Evolutionary conservation across 1,140 invertebrate species (phyloP).

Genomic region (Cherax destructor): DNA sequence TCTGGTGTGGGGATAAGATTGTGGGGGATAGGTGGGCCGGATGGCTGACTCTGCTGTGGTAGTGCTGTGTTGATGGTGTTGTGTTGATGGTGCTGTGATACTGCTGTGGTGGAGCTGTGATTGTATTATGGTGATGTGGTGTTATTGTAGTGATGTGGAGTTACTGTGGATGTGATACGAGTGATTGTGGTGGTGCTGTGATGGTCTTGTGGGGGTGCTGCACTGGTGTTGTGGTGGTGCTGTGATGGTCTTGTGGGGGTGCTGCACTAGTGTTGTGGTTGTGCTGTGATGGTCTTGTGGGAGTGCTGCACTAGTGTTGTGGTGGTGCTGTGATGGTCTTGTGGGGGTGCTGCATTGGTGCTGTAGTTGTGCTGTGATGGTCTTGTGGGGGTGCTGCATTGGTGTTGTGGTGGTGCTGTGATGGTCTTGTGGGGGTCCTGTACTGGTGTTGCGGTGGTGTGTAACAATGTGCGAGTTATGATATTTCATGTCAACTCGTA

Average conservation of each 20-base stretch:
- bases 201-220: neutral
- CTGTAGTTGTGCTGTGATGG: too few relatives aligned
- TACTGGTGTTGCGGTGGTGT: too few relatives aligned
- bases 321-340: neutral
- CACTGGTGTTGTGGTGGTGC: neutral
- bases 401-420: too few relatives aligned
- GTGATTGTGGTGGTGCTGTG: neutral
- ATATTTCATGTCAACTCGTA: too few relatives aligned
- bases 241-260: neutral
- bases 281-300: neutral
- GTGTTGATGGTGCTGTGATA: neutral
- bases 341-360: neutral
- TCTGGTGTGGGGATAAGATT: constrained; percentile 51
- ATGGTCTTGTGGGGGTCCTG: too few relatives aligned
- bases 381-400: too few relatives aligned
- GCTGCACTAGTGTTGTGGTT: neutral
- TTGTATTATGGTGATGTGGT: neutral
- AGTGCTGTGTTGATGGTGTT: neutral
- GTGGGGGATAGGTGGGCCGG: neutral
- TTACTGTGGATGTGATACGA: neutral
- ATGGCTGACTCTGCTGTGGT: neutral
- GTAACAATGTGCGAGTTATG: too few relatives aligned
- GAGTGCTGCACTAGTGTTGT: neutral
- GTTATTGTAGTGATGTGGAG: neutral
- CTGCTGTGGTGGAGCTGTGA: neutral